Evolutionary conservation across 1,140 invertebrate species (phyloP), one percentile per base, ranked within the genome.

Genomic region (Thrips palmi): DNA sequence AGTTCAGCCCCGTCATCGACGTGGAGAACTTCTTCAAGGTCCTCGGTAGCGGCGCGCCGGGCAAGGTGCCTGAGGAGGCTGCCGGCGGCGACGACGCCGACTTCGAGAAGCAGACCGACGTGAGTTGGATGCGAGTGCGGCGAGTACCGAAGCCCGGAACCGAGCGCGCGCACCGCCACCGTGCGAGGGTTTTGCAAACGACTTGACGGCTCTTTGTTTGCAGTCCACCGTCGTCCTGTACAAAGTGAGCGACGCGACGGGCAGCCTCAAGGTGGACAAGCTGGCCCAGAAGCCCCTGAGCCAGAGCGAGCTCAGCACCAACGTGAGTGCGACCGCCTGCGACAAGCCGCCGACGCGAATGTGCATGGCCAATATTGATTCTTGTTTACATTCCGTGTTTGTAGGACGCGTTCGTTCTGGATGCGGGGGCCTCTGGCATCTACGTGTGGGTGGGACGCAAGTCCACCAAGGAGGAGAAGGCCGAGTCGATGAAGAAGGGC

Each of bases 371-470:
- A n/a, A n/a, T n/a, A n/a, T n/a, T n/a, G n/a, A n/a, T n/a, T n/a
- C n/a, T n/a, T 12, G 27, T 28, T 32, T 31, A 19, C 15, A 2
- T 40, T 40, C 34, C 35, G 41, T 48, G 37, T 46, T 54, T 57
- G 28, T 50, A 78, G 67, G 83, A 89, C 51, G 79, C 75, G 41
- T 89, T 85, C 47, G 77, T 89, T 40, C 55, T 91, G 51, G 84
- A 89, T 54, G 77, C 80, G 4, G 77, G 74, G 3, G 69, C 70
- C 36, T 75, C 78, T 32, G 79, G 77, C 21, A 68, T 91, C 28
- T 91, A 74, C 54, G 80, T 84, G 1, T 91, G 85, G 85, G 69
- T 87, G 36, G 85, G 86, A 17, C 79, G 74, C 48, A 65, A 72
- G 23, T 72, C 79, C 22, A 77, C 73, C 2, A 60, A 66, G 34